Conservation (phyloP, 2,113 vertebrate genomes). For the Hyperoodon ampullatus region DNA sequence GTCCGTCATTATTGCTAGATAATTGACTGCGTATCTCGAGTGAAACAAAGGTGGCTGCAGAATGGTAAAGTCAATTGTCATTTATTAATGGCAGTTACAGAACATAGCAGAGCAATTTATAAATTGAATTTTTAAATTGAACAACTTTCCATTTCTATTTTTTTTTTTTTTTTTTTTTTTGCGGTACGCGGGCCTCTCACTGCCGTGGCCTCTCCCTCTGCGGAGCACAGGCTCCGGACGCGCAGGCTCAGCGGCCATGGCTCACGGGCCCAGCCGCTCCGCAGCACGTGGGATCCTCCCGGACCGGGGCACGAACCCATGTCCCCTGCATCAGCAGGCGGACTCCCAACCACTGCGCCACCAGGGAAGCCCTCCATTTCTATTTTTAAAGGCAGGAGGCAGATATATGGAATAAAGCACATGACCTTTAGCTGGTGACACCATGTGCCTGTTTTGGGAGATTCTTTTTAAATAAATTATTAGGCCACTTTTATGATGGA, state of each 20-base stretch:
- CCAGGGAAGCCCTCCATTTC: too few relatives aligned
- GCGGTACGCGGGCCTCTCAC: too few relatives aligned
- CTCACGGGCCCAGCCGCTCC: too few relatives aligned
- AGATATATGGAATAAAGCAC: neutral
- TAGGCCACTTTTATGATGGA: neutral
- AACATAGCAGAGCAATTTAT: slow-evolving; percentile 37
- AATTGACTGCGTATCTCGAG: neutral
- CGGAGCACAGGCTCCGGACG: too few relatives aligned
- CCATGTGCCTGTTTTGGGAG: neutral
- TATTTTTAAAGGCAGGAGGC: slow-evolving; percentile 23
- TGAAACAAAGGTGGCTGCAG: slow-evolving; percentile 28
- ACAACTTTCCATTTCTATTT: slow-evolving; percentile 31
- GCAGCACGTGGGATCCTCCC: too few relatives aligned
- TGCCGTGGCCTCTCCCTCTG: too few relatives aligned
- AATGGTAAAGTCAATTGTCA: neutral
- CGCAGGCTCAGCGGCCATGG: too few relatives aligned
- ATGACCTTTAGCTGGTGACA: slow-evolving; percentile 67
- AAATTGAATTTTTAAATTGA: slow-evolving; percentile 57
- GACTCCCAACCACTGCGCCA: too few relatives aligned
- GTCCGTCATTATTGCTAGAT: neutral
- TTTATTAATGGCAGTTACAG: slow-evolving; percentile 47
- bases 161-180: too few relatives aligned
- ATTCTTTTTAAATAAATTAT: neutral
- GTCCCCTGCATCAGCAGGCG: too few relatives aligned
- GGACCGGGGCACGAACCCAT: too few relatives aligned